Base-by-base conservation (phyloP, 2,888 invertebrate genomes). In the Byasa hedistus region DNA sequence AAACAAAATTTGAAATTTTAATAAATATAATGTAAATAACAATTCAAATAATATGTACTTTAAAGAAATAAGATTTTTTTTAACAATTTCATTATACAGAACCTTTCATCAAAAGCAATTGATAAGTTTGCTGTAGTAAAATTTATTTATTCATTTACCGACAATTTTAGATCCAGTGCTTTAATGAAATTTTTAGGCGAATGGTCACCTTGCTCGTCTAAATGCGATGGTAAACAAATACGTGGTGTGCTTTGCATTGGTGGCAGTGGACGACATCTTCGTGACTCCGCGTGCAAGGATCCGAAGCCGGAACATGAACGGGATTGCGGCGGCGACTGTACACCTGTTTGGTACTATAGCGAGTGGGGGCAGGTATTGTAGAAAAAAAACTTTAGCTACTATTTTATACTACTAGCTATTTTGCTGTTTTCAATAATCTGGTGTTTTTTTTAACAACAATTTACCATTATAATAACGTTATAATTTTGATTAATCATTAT, bases 281-380 rank as follows among this genome's bases (percentile, higher is more conserved):
- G 92, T 84, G 78, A 93, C 76, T 93, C 92, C 76, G 94, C 94
- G 10, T 96, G 94, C 82, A 89, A 92, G 23, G 82, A 85, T 0
- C 79, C 92, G 1, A 94, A 93, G 77, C 98, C 98, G 0, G 87
- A 90, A n/a, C 86, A 87, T 0, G 92, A 94, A 75, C 93, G 94
- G 76, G 85, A 92, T 36, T 98, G 98, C 89, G 79, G 87, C 71
- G 69, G 78, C 72, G 78, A 85, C 5, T 96, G 96, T 77, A 83
- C 86, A 0, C 92, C 95, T 0, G 91, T 93, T 70, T 96, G 96
- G 96, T 96, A 94, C 80, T 93, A 92, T 69, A 95, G 96, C 55
- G 95, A 96, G 71, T 96, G 96, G 96, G 91, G 93, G 39, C 91
- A 94, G 93, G 95, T 95, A 21, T 71, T 36, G 19, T 15, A 7